These are phyloP conservation scores for Pangasius djambal DNA, from an alignment of 2,797 vertebrate genomes.

Conservation along the genomic window DNA sequence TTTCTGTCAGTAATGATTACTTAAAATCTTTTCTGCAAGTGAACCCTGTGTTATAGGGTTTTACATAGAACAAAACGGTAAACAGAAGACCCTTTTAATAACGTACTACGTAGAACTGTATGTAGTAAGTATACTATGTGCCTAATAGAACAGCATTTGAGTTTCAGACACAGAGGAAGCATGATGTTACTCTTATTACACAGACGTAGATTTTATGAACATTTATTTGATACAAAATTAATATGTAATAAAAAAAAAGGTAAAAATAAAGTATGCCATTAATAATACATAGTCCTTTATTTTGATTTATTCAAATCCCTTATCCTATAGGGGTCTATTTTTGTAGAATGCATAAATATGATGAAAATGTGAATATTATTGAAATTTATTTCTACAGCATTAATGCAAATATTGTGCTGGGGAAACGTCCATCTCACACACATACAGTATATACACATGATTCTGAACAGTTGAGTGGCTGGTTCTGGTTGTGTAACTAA, in stretches of 20 bases:
- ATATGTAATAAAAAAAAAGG: background rate
- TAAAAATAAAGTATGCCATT: background rate
- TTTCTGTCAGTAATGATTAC: background rate
- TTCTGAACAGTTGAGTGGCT: background rate
- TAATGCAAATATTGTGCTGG: background rate
- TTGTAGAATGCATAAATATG: background rate
- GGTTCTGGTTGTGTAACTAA: slow-evolving; percentile 44
- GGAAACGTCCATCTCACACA: background rate
- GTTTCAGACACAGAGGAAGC: background rate
- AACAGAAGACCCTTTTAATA: background rate
- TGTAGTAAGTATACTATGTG: background rate
- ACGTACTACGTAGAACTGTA: background rate
- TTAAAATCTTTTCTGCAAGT: background rate
- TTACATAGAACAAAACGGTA: background rate
- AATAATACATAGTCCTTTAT: background rate
- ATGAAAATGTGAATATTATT: background rate
- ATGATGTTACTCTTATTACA: background rate
- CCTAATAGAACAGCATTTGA: background rate
- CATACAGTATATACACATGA: background rate
- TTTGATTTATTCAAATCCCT: background rate
- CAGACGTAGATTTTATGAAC: background rate
- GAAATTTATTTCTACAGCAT: background rate
- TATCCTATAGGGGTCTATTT: background rate
- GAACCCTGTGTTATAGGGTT: background rate
- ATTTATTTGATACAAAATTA: background rate